Percentiles rank a stretch among this genome's conserved stretches.
Conservation (phyloP, 1,140 invertebrate species). For the Bombus soroeensis region DNA sequence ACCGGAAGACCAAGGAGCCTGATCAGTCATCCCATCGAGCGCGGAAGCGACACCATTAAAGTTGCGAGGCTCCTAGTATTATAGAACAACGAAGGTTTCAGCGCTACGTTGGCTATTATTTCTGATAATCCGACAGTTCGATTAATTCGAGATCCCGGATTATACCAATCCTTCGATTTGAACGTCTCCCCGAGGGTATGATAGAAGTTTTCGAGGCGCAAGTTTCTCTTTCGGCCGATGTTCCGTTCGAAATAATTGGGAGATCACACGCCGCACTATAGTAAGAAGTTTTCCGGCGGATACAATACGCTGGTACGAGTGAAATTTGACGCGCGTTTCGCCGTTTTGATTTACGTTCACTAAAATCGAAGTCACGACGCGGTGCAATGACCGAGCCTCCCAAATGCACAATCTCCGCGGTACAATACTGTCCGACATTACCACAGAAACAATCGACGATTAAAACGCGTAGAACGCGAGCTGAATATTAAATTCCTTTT, state of each 20-base stretch:
- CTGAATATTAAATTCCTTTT: conserved; percentile 10
- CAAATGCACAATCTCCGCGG: neutral
- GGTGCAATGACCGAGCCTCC: too few relatives aligned
- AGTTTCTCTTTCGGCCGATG: neutral
- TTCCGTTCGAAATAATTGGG: neutral
- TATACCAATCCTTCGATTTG: conserved; percentile 38
- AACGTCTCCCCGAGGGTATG: neutral
- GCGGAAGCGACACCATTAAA: neutral
- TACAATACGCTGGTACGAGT: neutral
- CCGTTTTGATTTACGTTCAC: neutral
- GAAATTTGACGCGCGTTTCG: neutral
- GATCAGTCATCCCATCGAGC: neutral
- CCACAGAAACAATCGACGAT: neutral
- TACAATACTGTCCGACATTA: neutral
- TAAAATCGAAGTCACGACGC: too few relatives aligned
- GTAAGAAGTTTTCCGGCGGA: too few relatives aligned
- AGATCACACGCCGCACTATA: neutral
- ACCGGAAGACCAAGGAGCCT: neutral
- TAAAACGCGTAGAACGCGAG: neutral
- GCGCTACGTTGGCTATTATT: conserved; percentile 52
- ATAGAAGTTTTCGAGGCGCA: neutral
- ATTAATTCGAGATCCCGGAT: conserved; percentile 64
- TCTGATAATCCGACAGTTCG: conserved; percentile 55
- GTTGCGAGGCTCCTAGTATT: neutral
- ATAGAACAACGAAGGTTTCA: neutral